These are phyloP conservation scores for Alosa sapidissima DNA, from an alignment of 2,797 vertebrate species.

Conservation along the genomic window DNA sequence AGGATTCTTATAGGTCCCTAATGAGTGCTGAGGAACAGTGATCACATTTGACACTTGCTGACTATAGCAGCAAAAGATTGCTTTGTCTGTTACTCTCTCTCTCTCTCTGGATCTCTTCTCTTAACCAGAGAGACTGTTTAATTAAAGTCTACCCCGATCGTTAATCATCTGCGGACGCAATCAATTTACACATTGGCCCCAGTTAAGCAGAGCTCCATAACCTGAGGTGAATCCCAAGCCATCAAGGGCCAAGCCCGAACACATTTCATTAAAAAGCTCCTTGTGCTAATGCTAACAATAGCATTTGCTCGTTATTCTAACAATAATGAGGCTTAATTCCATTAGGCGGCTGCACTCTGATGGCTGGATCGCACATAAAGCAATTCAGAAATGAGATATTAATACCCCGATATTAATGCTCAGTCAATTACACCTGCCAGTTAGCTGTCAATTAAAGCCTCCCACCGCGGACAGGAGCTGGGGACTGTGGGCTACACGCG, in stretches of 20 bases:
- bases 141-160: slow-evolving; percentile 71
- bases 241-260: slow-evolving; percentile 60
- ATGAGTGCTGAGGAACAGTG: background rate
- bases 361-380: slow-evolving; percentile 45
- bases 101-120: slow-evolving; percentile 42
- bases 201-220: slow-evolving; percentile 43
- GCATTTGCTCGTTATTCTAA: slow-evolving; percentile 64
- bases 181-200: slow-evolving; percentile 67
- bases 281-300: slow-evolving; percentile 62
- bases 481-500: background rate
- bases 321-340: slow-evolving; percentile 36
- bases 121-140: slow-evolving; percentile 68
- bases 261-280: slow-evolving; percentile 69
- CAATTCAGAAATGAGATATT: slow-evolving; percentile 48
- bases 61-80: slow-evolving; percentile 48
- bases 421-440: slow-evolving; percentile 52
- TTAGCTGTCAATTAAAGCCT: slow-evolving; percentile 48
- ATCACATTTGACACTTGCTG: slow-evolving; percentile 41
- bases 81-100: slow-evolving; percentile 29
- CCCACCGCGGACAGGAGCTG: slow-evolving; percentile 24
- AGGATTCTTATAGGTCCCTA: background rate
- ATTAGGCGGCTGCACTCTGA: slow-evolving; percentile 19
- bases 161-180: slow-evolving; percentile 74
- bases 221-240: slow-evolving; percentile 67
- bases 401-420: slow-evolving; percentile 35